A percentile compares a stretch with the other conserved stretches of the same genome.
Evolutionary conservation across 1,140 invertebrate genomes (phyloP).

Genomic region (Camponotus pennsylvanicus): DNA sequence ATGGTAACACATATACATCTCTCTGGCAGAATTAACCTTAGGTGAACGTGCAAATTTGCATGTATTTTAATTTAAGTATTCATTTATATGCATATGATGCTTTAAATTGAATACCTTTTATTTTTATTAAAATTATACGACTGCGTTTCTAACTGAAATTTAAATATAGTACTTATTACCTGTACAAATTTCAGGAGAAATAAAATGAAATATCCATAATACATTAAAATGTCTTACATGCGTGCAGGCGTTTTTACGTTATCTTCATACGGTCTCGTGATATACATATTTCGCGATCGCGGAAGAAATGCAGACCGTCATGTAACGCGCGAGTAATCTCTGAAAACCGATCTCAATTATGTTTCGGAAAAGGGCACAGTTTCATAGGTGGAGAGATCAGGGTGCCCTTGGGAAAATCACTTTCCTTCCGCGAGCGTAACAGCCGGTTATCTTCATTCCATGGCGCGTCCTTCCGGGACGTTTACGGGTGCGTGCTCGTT

Average conservation of each 20-base stretch:
- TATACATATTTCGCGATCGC: background rate
- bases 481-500: conserved; percentile 56
- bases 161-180: background rate
- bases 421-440: conserved; percentile 74
- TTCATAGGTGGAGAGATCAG: conserved; percentile 62
- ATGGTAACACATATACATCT: background rate
- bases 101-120: background rate
- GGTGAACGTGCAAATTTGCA: background rate
- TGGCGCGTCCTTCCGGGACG: conserved; percentile 75
- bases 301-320: background rate
- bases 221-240: background rate
- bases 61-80: background rate
- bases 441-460: conserved; percentile 69
- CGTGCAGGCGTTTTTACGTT: background rate
- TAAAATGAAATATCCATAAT: background rate
- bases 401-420: conserved; percentile 73
- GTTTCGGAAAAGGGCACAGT: background rate
- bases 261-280: background rate
- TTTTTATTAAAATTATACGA: background rate
- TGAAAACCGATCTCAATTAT: background rate
- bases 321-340: background rate
- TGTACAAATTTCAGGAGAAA: background rate
- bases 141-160: background rate
- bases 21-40: background rate
- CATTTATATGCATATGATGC: background rate